These are phyloP conservation scores for Hypotaenidia philippensis DNA, from an alignment of 2,797 vertebrate genomes.

Conservation along the genomic window DNA sequence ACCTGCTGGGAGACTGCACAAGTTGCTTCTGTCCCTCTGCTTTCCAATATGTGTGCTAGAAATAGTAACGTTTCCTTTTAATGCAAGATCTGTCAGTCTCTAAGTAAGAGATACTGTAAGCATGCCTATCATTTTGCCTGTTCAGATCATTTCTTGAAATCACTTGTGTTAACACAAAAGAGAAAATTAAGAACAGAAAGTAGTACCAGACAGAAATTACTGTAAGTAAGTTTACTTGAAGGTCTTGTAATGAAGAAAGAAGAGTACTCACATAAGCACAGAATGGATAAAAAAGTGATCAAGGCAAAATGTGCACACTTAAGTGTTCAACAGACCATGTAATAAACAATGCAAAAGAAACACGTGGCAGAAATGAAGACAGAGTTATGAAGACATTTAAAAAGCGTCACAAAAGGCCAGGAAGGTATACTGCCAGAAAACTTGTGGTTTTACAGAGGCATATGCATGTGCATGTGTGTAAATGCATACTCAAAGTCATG, in stretches of 20 bases:
- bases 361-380: not conserved
- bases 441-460: rapidly evolving
- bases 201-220: not conserved
- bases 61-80: not conserved
- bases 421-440: not conserved
- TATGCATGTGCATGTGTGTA: rapidly evolving
- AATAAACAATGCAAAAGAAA: not conserved
- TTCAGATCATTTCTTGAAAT: not conserved
- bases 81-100: not conserved
- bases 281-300: not conserved
- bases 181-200: slow-evolving; percentile 1
- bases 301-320: not conserved
- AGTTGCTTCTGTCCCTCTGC: not conserved
- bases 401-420: not conserved
- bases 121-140: not conserved
- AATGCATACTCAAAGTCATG: not conserved
- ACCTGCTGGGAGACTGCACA: not conserved
- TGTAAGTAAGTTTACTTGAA: not conserved
- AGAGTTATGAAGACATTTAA: not conserved
- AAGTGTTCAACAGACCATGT: not conserved
- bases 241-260: not conserved
- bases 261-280: not conserved
- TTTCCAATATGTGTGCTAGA: not conserved
- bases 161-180: not conserved
- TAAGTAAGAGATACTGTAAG: not conserved